A percentile compares a stretch with the other conserved stretches of the same genome.
Conservation (phyloP, 2,113 vertebrate species). For the Pyxicephalus adspersus region DNA sequence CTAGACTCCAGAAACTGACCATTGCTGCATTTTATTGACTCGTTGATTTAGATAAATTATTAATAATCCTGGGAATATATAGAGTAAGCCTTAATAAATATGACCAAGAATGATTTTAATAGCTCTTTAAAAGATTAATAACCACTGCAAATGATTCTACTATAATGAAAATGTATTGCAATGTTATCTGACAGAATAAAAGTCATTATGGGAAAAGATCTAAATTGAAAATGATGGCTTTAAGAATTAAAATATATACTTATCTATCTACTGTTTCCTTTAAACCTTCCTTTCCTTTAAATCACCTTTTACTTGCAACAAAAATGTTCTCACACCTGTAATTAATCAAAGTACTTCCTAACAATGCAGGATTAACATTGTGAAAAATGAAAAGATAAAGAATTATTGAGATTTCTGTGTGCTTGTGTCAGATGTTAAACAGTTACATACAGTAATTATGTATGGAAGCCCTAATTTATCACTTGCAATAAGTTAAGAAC, state of each 20-base stretch:
- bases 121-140: conserved; percentile 23
- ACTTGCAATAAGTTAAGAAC: no score
- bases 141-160: neutral
- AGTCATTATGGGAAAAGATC: neutral
- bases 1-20: no score
- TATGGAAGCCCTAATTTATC: no score
- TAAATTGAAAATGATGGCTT: conserved; percentile 9
- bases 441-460: no score
- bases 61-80: conserved; percentile 3
- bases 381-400: no score
- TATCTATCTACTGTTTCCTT: neutral
- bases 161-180: conserved; percentile 27
- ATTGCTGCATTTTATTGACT: neutral
- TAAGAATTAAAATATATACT: conserved; percentile 37
- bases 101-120: conserved; percentile 8
- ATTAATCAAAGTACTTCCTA: no score
- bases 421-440: no score
- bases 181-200: conserved; percentile 20
- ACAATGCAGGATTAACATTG: no score
- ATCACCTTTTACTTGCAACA: neutral
- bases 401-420: no score
- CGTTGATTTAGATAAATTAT: neutral
- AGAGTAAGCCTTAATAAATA: conserved; percentile 21
- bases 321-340: no score
- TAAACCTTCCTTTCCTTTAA: no score